phyloP scores from a whole-genome alignment of 2,888 invertebrate species.

The Acronicta leporina region DNA sequence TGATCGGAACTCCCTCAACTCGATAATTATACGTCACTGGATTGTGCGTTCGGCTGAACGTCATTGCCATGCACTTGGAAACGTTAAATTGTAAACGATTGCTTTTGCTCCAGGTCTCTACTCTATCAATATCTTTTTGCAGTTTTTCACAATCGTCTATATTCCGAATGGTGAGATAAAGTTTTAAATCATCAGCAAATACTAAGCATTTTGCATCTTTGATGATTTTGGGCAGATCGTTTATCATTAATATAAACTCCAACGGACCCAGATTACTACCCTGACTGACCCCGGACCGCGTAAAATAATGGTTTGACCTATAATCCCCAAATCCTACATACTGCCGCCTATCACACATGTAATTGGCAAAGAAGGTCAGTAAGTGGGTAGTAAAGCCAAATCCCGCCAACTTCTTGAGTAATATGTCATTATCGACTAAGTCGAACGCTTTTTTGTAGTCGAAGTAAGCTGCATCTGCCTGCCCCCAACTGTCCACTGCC shows the following conservation, averaged over 20 bases:
- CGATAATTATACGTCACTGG: background rate
- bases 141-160: background rate
- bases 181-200: too few relatives aligned
- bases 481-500: too few relatives aligned
- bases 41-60: background rate
- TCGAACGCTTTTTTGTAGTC: too few relatives aligned
- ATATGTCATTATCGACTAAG: background rate
- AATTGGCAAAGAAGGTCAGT: background rate
- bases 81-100: slow-evolving; percentile 1
- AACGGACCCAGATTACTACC: too few relatives aligned
- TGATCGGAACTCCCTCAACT: background rate
- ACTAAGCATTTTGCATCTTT: background rate
- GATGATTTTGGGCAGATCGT: background rate
- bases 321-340: too few relatives aligned
- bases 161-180: background rate
- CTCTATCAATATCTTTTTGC: slow-evolving; percentile 4
- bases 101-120: background rate
- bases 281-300: too few relatives aligned
- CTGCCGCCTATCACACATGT: too few relatives aligned
- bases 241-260: too few relatives aligned
- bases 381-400: background rate
- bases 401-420: background rate
- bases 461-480: too few relatives aligned
- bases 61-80: background rate
- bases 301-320: too few relatives aligned